These are phyloP conservation scores for Heteromyza rotundicornis DNA, from an alignment of 2,888 invertebrate species.

Conservation along the genomic window DNA sequence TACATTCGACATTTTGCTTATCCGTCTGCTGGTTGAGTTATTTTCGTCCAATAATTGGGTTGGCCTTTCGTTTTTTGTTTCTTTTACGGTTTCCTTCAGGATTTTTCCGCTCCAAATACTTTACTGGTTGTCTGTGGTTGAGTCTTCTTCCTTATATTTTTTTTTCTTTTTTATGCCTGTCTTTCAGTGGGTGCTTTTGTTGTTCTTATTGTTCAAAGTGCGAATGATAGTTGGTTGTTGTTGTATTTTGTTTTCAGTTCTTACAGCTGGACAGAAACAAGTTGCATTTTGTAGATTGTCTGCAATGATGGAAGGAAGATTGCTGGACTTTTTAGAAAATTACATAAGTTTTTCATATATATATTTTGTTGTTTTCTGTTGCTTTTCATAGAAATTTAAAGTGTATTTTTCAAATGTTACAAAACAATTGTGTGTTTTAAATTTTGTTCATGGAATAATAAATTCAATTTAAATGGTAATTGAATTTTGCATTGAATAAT, in stretches of 20 bases:
- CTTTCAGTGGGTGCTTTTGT: constrained; percentile 2
- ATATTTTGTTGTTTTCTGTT: no score
- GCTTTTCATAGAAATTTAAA: no score
- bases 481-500: no score
- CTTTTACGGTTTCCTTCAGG: constrained; percentile 2
- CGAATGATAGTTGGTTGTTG: constrained; percentile 17
- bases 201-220: constrained; percentile 18
- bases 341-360: no score
- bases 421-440: no score
- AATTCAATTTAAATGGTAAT: no score
- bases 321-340: no score
- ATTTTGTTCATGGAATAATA: no score
- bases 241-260: constrained; percentile 28
- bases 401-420: no score
- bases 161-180: not conserved
- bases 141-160: not conserved
- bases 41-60: not conserved
- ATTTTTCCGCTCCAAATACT: not conserved
- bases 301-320: constrained; percentile 34
- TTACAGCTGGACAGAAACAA: constrained; percentile 38
- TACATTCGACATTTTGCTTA: constrained; percentile 52
- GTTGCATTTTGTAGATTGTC: constrained; percentile 46
- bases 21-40: constrained; percentile 5
- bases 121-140: not conserved
- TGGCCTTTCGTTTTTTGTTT: no score